These are phyloP conservation scores for Selene dorsalis DNA, from an alignment of 2,797 vertebrate species.

Conservation along the genomic window DNA sequence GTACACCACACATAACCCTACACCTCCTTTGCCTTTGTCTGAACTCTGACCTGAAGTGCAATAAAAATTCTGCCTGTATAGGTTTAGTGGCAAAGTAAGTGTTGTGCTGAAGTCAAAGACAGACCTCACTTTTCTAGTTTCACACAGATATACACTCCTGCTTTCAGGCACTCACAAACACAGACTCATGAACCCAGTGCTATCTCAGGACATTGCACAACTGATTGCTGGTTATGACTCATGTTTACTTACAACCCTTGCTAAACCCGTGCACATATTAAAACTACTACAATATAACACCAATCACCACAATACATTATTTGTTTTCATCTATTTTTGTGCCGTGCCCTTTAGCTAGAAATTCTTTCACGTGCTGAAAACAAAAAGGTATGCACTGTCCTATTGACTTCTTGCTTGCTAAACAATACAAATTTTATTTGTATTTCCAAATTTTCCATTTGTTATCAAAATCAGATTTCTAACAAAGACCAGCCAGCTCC, in stretches of 20 bases:
- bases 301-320: neutral
- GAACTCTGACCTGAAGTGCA: constrained; percentile 26
- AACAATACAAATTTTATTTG: too few species aligned
- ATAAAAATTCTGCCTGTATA: constrained; percentile 5
- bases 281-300: neutral
- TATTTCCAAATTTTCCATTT: neutral
- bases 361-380: neutral
- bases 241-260: constrained; percentile 33
- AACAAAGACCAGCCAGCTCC: constrained; percentile 2
- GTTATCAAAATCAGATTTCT: constrained; percentile 6
- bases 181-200: constrained; percentile 3
- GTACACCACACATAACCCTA: constrained; percentile 5
- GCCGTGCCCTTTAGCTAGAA: neutral
- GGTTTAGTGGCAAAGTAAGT: constrained; percentile 32
- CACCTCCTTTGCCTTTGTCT: constrained; percentile 21
- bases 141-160: constrained; percentile 15
- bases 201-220: constrained; percentile 44
- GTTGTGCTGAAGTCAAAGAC: constrained; percentile 17
- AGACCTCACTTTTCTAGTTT: constrained; percentile 2
- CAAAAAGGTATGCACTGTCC: neutral
- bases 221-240: constrained; percentile 39
- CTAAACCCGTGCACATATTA: neutral
- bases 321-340: neutral
- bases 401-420: too few species aligned
- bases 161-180: constrained; percentile 16